A percentile compares a stretch with the other conserved stretches of the same genome.
Evolutionary conservation across 1,140 invertebrate genomes (phyloP).

Genomic region (Drosophila nigromelanica): DNA sequence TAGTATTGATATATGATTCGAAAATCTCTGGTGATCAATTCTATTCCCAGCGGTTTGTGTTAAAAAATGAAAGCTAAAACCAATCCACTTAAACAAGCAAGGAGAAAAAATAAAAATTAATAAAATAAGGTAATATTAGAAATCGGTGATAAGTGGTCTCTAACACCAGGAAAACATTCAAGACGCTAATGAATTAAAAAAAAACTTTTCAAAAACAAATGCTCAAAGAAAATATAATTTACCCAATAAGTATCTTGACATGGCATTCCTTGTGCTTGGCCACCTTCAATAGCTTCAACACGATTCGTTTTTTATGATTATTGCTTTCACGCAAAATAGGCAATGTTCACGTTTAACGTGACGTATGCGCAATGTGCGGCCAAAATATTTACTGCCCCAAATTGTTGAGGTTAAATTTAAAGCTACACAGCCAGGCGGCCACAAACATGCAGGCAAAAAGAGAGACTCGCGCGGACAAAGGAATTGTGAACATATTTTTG

Average conservation of each 20-base stretch:
- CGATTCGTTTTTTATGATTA: conserved; percentile 68
- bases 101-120: no score
- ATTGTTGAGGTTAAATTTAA: conserved; percentile 70
- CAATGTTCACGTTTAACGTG: conserved; percentile 36
- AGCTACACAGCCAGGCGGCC: conserved; percentile 16
- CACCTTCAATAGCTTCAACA: conserved; percentile 49
- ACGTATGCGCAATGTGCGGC: conserved; percentile 45
- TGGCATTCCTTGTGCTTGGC: conserved; percentile 34
- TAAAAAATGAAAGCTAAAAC: no score
- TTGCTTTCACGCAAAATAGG: conserved; percentile 23
- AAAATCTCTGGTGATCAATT: no score
- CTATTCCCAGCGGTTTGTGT: no score
- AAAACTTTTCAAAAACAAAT: no score
- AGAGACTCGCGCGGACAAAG: conserved; percentile 36
- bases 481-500: conserved; percentile 40
- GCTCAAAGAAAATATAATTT: no score
- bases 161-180: no score
- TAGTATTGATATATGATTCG: no score
- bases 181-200: no score
- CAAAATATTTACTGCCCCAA: conserved; percentile 53
- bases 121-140: no score
- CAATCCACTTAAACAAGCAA: no score
- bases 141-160: no score
- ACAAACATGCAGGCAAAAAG: conserved; percentile 8
- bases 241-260: not conserved